These are phyloP conservation scores for Tortricodes alternella DNA, from an alignment of 2,888 invertebrate species.

Conservation along the genomic window DNA sequence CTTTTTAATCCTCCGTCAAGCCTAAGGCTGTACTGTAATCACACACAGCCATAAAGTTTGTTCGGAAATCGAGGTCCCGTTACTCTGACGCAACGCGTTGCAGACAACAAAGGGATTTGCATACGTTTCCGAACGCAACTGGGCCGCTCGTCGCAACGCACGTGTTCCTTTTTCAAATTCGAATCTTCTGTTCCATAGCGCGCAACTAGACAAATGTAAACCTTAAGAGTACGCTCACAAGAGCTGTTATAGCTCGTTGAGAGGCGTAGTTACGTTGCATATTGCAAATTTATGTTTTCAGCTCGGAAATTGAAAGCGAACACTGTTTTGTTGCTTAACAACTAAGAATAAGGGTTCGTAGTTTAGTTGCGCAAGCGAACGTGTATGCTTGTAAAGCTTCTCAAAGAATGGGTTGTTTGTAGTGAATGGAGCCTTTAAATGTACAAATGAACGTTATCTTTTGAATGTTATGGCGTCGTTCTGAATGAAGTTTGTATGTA, in stretches of 20 bases:
- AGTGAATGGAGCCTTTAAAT: slow-evolving; percentile 67
- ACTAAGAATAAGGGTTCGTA: slow-evolving; percentile 26
- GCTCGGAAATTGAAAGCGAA: slow-evolving; percentile 36
- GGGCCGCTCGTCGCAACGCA: slow-evolving; percentile 38
- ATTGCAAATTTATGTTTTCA: slow-evolving; percentile 39
- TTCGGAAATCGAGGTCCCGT: slow-evolving; percentile 58
- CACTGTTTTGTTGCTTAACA: slow-evolving; percentile 29
- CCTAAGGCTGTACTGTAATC: slow-evolving; percentile 27
- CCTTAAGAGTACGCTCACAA: slow-evolving; percentile 13
- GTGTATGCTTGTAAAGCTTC: slow-evolving; percentile 35
- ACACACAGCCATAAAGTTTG: slow-evolving; percentile 40
- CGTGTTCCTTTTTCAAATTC: slow-evolving; percentile 40
- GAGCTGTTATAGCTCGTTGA: slow-evolving; percentile 25
- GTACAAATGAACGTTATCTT: slow-evolving; percentile 63
- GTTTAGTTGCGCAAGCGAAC: slow-evolving; percentile 21
- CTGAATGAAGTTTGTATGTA: slow-evolving; percentile 28
- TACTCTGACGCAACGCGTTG: slow-evolving; percentile 59
- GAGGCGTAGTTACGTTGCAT: slow-evolving; percentile 12
- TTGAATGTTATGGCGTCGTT: slow-evolving; percentile 34
- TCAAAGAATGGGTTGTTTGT: slow-evolving; percentile 62
- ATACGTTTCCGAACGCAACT: slow-evolving; percentile 68
- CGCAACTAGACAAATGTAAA: slow-evolving; percentile 24
- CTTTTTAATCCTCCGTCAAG: slow-evolving; percentile 14
- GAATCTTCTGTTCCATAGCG: slow-evolving; percentile 33
- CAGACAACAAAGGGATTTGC: slow-evolving; percentile 78